These are phyloP conservation scores for Macrotrachela quadricornifera DNA, from an alignment of 1,140 invertebrate species.

Conservation along the genomic window DNA sequence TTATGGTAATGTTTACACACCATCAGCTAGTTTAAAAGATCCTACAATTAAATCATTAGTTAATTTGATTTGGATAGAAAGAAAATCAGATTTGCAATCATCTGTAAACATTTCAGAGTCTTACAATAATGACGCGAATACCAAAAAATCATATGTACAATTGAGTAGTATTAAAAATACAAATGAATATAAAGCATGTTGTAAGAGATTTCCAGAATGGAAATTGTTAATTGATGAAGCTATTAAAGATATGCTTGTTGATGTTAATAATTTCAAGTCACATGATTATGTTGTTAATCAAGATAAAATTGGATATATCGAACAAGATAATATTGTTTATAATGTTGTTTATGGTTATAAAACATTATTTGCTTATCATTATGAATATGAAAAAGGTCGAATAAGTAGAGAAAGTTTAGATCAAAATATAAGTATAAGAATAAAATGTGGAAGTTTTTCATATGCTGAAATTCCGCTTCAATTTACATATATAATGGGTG, in stretches of 20 bases:
- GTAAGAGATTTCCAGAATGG: background rate
- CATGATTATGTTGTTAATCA: background rate
- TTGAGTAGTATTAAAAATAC: background rate
- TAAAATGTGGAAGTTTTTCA: background rate
- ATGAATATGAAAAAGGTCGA: background rate
- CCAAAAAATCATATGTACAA: no score
- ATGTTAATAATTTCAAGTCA: background rate
- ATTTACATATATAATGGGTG: background rate
- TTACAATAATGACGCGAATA: no score
- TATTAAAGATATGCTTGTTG: background rate
- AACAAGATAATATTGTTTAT: background rate
- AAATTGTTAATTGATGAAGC: background rate
- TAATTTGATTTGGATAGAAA: background rate
- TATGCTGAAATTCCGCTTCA: background rate
- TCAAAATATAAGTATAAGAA: background rate
- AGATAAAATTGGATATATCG: background rate
- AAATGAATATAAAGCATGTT: background rate
- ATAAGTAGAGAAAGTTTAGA: background rate
- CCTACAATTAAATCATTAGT: background rate
- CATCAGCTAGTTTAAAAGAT: background rate
- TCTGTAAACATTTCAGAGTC: no score
- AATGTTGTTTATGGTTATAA: background rate
- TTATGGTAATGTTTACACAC: background rate
- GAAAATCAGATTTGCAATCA: no score
- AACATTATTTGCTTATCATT: background rate